Conservation (phyloP, 2,113 vertebrate species). For the Cyanocitta stelleri region DNA sequence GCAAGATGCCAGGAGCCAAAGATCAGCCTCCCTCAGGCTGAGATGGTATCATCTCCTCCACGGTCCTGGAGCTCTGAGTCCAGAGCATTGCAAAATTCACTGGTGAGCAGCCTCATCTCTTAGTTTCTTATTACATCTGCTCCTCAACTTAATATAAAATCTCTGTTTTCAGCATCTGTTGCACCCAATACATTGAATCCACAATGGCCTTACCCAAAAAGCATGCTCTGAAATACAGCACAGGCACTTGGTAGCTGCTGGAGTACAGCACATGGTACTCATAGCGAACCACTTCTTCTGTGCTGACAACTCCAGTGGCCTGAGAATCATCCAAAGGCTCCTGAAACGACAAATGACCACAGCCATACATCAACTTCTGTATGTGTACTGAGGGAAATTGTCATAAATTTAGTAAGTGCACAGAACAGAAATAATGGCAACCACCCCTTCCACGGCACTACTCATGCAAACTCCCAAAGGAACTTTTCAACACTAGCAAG, state of each 20-base stretch:
- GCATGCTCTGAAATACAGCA: constrained; percentile 89
- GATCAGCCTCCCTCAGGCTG: constrained; percentile 63
- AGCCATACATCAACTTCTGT: background rate
- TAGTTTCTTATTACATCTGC: constrained; percentile 4
- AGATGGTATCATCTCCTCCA: constrained; percentile 69
- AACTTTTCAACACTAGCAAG: background rate
- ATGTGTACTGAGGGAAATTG: background rate
- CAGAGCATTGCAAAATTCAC: constrained; percentile 46
- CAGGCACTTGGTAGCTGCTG: constrained; percentile 85
- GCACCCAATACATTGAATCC: background rate
- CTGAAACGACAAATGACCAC: constrained; percentile 50
- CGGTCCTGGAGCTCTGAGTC: constrained; percentile 21
- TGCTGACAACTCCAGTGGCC: background rate
- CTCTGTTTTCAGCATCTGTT: background rate
- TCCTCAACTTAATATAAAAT: background rate
- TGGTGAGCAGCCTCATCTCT: constrained; percentile 52
- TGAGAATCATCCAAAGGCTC: constrained; percentile 58
- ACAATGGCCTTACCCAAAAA: constrained; percentile 78
- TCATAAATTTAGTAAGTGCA: background rate
- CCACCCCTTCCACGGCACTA: background rate
- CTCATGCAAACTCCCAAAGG: background rate
- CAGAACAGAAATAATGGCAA: constrained; percentile 2
- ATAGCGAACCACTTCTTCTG: constrained; percentile 74
- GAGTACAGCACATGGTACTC: constrained; percentile 93
- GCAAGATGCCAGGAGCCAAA: constrained; percentile 69